Evolutionary conservation across 2,113 vertebrate species (phyloP), one percentile per base, ranked within the genome.

Genomic region (Phalacrocorax aristotelis): DNA sequence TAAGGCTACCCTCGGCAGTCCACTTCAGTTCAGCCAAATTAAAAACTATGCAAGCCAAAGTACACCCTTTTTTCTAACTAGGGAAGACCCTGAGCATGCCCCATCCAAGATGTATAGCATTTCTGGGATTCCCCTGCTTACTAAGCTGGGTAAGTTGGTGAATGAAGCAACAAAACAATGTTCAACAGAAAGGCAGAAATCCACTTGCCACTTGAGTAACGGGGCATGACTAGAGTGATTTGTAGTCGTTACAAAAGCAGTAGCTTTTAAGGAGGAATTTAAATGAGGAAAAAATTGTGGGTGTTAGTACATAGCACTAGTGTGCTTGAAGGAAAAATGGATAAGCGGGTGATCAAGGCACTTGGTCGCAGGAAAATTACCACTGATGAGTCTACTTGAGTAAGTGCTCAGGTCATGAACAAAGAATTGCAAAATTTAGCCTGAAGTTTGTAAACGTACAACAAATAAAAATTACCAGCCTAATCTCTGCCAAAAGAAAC

Each of bases 401-500:
- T 82, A 79, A 93, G 15, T n/a, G 54, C 77, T 95, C 66, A 58
- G 0, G 65, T 85, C 74, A 65, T 58, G 87, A 91, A 17, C 49
- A 91, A 89, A 79, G 11, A 65, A 92, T 92, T 97, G 77, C 72
- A 85, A 90, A 93, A 95, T 90, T 75, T 95, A 91, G 81, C 89
- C 91, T 76, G 78, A 82, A 93, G 62, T 94, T 96, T 85, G 62
- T 84, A 96, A 97, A 79, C 62, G 89, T 15, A 52, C 23, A 91
- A 34, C 57, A 94, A 92, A 76, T 72, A 94, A 84, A 82, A 96
- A 92, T 91, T 95, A 55, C 13, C 32, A 87, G 11, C 15, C 40
- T 76, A 87, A 78, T 61, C 40, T 12, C n/a, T 83, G 80, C 51
- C 77, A 95, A 93, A 87, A 89, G 44, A 80, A 93, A 44, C 36